Conservation (phyloP, 2,888 invertebrate genomes). For the Smittia sp. region DNA sequence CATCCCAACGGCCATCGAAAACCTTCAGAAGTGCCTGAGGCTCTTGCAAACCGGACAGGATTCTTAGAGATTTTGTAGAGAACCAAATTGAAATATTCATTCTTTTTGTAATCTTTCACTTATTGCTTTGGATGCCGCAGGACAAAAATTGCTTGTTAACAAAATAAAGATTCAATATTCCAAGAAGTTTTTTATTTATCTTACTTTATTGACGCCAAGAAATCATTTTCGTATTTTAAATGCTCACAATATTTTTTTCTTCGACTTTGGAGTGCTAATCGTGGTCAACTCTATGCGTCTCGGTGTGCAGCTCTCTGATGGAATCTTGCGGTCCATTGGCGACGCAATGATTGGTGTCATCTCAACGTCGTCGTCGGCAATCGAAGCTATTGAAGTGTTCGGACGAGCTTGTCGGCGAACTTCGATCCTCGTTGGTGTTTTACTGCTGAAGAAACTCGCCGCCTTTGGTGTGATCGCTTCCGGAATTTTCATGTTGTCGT, state of each 20-base stretch:
- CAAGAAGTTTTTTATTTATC: too few species aligned
- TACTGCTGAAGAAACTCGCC: background rate
- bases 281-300: conserved; percentile 72
- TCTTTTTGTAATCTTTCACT: background rate
- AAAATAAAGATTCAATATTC: too few species aligned
- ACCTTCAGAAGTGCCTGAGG: conserved; percentile 81
- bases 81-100: background rate
- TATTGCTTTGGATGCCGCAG: too few species aligned
- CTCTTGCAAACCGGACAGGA: conserved; percentile 82
- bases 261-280: conserved; percentile 72
- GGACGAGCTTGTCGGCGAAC: conserved; percentile 50
- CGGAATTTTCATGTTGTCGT: background rate
- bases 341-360: conserved; percentile 47
- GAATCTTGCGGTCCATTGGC: conserved; percentile 30
- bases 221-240: too few species aligned
- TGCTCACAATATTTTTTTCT: too few species aligned
- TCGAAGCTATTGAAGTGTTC: conserved; percentile 42
- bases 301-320: conserved; percentile 54
- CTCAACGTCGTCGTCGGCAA: conserved; percentile 48
- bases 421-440: conserved; percentile 48
- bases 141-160: too few species aligned
- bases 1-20: conserved; percentile 78
- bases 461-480: conserved; percentile 26
- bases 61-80: conserved; percentile 2
- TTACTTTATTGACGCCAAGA: too few species aligned